A percentile compares a stretch with the other conserved stretches of the same genome.
Evolutionary conservation across 37 sponge, comb jelly and placozoan species (phyloP).

Genomic region (Chondrosia reniformis): DNA sequence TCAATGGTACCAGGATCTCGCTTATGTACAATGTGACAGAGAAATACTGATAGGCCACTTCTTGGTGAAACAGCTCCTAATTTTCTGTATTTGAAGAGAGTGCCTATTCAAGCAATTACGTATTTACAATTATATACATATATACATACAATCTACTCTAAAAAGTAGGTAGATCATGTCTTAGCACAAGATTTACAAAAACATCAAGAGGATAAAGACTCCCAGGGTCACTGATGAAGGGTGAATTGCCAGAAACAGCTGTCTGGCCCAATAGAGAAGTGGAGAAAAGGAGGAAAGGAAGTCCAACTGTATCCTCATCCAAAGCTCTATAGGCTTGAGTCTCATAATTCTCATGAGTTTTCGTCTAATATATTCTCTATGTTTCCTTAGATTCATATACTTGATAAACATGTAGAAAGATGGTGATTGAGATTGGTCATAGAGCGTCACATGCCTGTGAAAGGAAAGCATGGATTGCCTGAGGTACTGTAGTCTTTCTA

Average conservation of each 20-base stretch:
- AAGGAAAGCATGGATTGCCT: slow-evolving; percentile 52
- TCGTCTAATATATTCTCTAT: no score
- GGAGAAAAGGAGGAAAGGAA: no score
- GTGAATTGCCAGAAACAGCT: no score
- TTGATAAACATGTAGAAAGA: no score
- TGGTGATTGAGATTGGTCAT: no score
- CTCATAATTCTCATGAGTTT: neutral
- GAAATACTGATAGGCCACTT: slow-evolving; percentile 53
- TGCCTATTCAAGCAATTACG: neutral
- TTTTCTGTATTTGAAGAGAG: slow-evolving; percentile 34
- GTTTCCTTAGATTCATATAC: no score
- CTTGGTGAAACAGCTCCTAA: slow-evolving; percentile 45
- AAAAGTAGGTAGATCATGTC: neutral
- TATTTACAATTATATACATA: neutral
- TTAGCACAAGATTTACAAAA: neutral
- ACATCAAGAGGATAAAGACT: no score
- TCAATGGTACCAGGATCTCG: slow-evolving; percentile 22
- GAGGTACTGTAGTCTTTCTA: slow-evolving; percentile 53
- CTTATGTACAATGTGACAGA: slow-evolving; percentile 53
- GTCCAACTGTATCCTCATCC: no score
- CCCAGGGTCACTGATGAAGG: no score
- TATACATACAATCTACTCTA: neutral
- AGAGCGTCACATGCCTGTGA: slow-evolving; percentile 45
- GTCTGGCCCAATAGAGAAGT: no score
- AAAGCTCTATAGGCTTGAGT: no score